phyloP scores from a whole-genome alignment of 1,140 invertebrate species.

The Nylanderia fulva region DNA sequence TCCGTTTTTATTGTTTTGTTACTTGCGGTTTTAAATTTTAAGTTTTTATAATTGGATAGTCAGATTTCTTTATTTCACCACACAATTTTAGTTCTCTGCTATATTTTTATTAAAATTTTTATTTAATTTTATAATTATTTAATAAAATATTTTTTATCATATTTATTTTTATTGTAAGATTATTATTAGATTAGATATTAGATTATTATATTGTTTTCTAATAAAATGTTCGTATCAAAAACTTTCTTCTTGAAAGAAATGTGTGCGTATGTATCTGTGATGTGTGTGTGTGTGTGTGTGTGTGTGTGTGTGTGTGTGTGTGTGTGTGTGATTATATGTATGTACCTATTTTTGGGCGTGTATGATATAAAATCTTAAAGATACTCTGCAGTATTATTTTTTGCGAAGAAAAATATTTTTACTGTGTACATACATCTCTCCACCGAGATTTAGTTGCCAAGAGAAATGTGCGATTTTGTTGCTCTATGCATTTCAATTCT shows the following conservation, averaged over 20 bases:
- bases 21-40: no score
- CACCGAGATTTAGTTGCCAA: constrained; percentile 21
- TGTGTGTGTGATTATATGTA: no score
- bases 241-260: background rate
- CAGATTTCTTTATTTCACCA: background rate
- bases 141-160: background rate
- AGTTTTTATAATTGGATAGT: background rate
- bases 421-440: background rate
- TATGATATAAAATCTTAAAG: constrained; percentile 3
- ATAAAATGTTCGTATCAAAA: background rate
- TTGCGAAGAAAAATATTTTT: constrained; percentile 13
- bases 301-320: no score
- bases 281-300: background rate
- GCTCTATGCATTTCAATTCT: constrained; percentile 28
- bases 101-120: background rate
- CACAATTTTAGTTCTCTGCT: background rate
- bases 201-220: background rate
- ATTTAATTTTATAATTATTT: background rate
- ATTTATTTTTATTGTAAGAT: no score
- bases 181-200: no score
- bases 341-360: no score
- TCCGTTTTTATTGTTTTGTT: no score
- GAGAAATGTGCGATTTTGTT: constrained; percentile 24
- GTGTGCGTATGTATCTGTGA: no score
- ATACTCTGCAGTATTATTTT: background rate